Base-by-base conservation (phyloP, 2,113 vertebrate genomes). In the Furnarius figulus region DNA sequence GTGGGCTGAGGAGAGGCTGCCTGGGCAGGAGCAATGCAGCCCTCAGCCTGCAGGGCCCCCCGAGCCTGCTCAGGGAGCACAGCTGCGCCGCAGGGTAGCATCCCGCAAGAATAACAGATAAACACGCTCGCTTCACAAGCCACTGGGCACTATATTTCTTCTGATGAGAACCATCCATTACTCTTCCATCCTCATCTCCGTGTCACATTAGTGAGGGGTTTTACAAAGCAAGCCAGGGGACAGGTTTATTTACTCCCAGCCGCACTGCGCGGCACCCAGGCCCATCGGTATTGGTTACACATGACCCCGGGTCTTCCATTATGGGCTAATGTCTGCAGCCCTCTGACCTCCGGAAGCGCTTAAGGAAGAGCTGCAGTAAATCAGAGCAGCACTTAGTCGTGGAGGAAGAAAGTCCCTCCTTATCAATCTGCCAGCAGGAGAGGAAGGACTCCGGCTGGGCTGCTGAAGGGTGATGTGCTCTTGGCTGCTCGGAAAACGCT, bases 271-370 rank as follows among this genome's bases (percentile, higher is more conserved):
- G 0, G 93, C 91, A 94, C 87, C 59, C 91, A 83, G 61, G 58
- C 52, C 79, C 67, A 25, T 52, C 33, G 35, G 63, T 82, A 88
- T 88, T 91, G 95, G 93, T 95, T 96, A 80, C 95, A 91, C 68
- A 67, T 96, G 97, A 97, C 93, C 96, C 72, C 21, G 5, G 96
- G 95, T 93, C 96, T 97, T 79, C 95, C 95, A 94, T 97, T 96
- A 96, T 70, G 91, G 96, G 90, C 94, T 97, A 94, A 97, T 95
- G 96, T 90, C 95, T 96, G 87, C 78, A 94, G 95, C 91, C 94
- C 96, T 95, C 91, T 97, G 98, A 98, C 98, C 98, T 97, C 96
- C 98, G 98, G 98, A 98, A 98, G 98, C 96, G 96, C 97, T 98
- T 93, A 81, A 97, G 97, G 97, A 97, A 96, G 93, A 97, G 95